Percentiles rank a stretch among this genome's conserved stretches.
These are phyloP conservation scores for Xenentodon cancila DNA, from an alignment of 2,797 vertebrate genomes.

Conservation along the genomic window DNA sequence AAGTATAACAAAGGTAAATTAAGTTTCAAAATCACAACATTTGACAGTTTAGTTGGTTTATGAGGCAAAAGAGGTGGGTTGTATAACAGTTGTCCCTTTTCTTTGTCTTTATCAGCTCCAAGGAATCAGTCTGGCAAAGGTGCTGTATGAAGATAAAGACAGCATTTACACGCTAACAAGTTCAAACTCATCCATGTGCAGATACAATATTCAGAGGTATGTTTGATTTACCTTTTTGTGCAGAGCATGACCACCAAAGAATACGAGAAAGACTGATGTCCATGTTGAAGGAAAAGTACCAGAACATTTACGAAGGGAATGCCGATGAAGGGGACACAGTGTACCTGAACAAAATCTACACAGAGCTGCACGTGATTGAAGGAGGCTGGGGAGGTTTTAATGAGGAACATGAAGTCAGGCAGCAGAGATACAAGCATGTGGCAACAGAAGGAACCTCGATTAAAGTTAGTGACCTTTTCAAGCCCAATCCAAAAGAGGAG, in stretches of 20 bases:
- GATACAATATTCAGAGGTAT: too few relatives aligned
- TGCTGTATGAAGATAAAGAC: constrained; percentile 1
- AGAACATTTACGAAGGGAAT: constrained; percentile 49
- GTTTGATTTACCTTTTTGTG: constrained; percentile 1
- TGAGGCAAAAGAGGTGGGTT: not conserved
- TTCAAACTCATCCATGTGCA: constrained; percentile 1
- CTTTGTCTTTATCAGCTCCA: constrained; percentile 31
- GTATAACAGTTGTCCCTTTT: not conserved
- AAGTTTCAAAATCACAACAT: not conserved
- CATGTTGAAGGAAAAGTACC: constrained; percentile 34
- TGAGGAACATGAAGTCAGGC: constrained; percentile 37
- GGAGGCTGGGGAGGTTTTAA: constrained; percentile 35
- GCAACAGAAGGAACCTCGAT: constrained; percentile 12
- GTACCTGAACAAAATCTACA: constrained; percentile 53
- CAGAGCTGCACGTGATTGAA: constrained; percentile 43
- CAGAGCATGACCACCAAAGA: constrained; percentile 15
- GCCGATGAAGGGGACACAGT: constrained; percentile 36
- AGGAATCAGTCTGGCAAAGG: constrained; percentile 23
- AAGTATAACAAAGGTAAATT: constrained; percentile 29
- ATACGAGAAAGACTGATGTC: constrained; percentile 33
- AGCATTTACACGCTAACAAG: not conserved
- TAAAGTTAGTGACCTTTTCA: constrained; percentile 32
- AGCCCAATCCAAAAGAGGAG: constrained; percentile 21
- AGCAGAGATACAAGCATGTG: constrained; percentile 11
- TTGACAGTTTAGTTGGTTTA: not conserved